Evolutionary conservation across 2,888 invertebrate genomes (phyloP).

Genomic region (Pollenia griseotomentosa): DNA sequence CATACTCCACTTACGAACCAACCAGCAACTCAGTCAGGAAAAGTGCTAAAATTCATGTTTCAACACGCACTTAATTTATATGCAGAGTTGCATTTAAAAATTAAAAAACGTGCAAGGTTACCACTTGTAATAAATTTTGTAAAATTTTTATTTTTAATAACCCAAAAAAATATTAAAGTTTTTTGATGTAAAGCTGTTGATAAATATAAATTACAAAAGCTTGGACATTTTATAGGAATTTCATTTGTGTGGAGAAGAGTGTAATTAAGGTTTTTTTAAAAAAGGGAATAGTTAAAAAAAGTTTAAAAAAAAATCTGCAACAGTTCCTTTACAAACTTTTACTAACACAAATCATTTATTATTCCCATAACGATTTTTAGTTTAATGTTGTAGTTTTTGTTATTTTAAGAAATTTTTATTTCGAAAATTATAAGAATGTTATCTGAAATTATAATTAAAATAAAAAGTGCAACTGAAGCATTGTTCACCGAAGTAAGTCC

Average conservation of each 20-base stretch:
- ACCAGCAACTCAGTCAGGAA: background rate
- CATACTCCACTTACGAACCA: slow-evolving; percentile 8
- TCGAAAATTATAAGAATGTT: no score
- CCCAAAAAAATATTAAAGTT: background rate
- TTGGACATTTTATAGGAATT: background rate
- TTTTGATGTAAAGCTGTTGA: slow-evolving; percentile 48
- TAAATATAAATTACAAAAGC: slow-evolving; percentile 39
- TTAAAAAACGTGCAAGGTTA: slow-evolving; percentile 67
- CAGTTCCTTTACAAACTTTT: no score
- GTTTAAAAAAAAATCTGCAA: background rate
- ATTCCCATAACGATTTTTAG: no score
- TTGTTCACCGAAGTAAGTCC: no score
- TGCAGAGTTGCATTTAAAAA: slow-evolving; percentile 56
- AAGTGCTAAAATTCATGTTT: slow-evolving; percentile 70
- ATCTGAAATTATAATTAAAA: no score
- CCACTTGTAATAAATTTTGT: slow-evolving; percentile 55
- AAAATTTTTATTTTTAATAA: slow-evolving; percentile 22
- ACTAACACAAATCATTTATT: no score
- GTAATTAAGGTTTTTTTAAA: background rate
- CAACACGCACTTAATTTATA: slow-evolving; percentile 72
- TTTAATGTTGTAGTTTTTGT: no score
- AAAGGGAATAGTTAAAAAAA: no score
- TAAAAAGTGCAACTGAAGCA: no score
- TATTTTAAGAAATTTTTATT: no score
- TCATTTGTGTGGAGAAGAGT: background rate